A percentile compares a stretch with the other conserved stretches of the same genome.
These are phyloP conservation scores for Aphelinus atriplicis DNA, from an alignment of 1,140 invertebrate species.

Conservation along the genomic window DNA sequence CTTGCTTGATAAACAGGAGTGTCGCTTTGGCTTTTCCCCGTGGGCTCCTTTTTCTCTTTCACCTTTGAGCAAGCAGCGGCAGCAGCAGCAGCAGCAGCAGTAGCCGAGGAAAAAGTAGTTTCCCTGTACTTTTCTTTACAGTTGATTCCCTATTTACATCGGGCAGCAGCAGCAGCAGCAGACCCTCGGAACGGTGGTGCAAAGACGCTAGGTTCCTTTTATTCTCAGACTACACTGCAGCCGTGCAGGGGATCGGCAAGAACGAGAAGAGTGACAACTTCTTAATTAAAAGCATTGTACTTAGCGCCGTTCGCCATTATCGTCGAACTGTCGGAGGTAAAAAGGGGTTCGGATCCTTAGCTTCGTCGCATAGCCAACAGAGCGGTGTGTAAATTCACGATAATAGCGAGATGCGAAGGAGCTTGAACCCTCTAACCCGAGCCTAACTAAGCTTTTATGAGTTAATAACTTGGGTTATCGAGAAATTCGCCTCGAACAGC, in stretches of 20 bases:
- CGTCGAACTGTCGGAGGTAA: slow-evolving; percentile 39
- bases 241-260: neutral
- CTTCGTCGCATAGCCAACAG: neutral
- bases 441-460: slow-evolving; percentile 62
- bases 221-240: slow-evolving; percentile 10
- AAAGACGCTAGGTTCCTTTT: neutral
- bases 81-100: no score
- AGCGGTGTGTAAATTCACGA: slow-evolving; percentile 51
- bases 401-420: slow-evolving; percentile 49
- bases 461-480: slow-evolving; percentile 65
- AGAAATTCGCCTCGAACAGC: slow-evolving; percentile 55
- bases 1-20: no score
- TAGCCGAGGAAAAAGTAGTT: neutral
- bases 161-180: no score
- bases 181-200: no score
- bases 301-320: slow-evolving; percentile 53
- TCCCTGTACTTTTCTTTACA: neutral
- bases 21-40: neutral
- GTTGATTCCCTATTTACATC: slow-evolving; percentile 8
- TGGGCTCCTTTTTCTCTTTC: neutral
- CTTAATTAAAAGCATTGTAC: slow-evolving; percentile 63
- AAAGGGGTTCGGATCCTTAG: slow-evolving; percentile 17
- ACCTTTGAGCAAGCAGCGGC: neutral
- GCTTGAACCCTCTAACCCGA: slow-evolving; percentile 47
- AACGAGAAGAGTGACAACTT: slow-evolving; percentile 50